phyloP scores from a whole-genome alignment of 2,888 invertebrate species.

The Deilephila elpenor region DNA sequence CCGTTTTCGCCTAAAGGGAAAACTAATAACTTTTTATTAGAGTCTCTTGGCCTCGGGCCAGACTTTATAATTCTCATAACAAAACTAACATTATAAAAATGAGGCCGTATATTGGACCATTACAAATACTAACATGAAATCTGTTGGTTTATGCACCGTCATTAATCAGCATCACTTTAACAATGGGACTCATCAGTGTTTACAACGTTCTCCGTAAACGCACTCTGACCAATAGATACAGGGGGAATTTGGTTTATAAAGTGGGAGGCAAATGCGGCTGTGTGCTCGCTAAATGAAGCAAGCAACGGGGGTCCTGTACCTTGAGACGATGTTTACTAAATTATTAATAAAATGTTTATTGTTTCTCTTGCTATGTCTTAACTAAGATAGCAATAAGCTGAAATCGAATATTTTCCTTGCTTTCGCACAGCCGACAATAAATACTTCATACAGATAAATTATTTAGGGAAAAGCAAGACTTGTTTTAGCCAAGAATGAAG shows the following conservation, averaged over 20 bases:
- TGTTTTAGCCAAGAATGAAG: too few species aligned
- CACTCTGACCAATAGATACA: conserved; percentile 5
- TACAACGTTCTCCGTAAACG: conserved; percentile 35
- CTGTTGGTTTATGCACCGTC: conserved; percentile 27
- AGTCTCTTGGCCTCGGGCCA: conserved; percentile 31
- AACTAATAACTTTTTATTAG: conserved; percentile 26
- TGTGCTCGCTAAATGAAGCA: too few species aligned
- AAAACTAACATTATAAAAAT: conserved; percentile 31
- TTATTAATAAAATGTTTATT: too few species aligned
- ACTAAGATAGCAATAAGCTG: too few species aligned
- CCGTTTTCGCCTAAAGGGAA: not conserved
- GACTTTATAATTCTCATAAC: not conserved
- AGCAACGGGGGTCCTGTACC: too few species aligned
- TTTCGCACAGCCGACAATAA: too few species aligned
- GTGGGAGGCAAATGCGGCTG: too few species aligned
- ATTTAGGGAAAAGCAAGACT: too few species aligned
- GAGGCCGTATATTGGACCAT: conserved; percentile 20
- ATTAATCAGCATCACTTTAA: conserved; percentile 41
- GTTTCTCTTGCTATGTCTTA: too few species aligned
- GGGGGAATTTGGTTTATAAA: not conserved
- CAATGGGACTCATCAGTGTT: conserved; percentile 37
- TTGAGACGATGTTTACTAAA: too few species aligned
- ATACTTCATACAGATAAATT: too few species aligned
- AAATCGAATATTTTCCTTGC: too few species aligned
- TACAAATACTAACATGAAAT: conserved; percentile 1